Base-by-base conservation (phyloP, 2,113 vertebrate genomes). In the Brienomyrus longianalis region DNA sequence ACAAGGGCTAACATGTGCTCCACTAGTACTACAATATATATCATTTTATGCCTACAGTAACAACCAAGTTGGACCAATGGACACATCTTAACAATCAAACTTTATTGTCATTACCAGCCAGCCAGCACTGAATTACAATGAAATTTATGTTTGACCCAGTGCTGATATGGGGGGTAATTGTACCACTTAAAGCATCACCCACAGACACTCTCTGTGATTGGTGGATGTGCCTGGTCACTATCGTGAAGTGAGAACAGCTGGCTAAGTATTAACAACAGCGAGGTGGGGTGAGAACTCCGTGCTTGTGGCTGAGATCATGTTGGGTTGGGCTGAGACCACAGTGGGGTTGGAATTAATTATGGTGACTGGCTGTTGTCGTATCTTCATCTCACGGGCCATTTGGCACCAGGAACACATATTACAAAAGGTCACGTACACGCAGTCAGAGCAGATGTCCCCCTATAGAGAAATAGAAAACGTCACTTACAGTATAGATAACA, bases 391-490 rank as follows among this genome's bases (percentile, higher is more conserved):
- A 1, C 89, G 88, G 11, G 91, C 90, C 3, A 94, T 90, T 83
- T 94, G 92, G 87, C 92, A 94, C 92, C 92, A 93, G 43, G 89
- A 90, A 50, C 93, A 94, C 23, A 45, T 11, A 19, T 90, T 90
- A 56, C 91, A 93, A 51, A 91, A 90, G 10, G 70, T 92, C 48
- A 90, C 13, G 9, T 91, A 86, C 0, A 92, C n/a, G n/a, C 92
- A 94, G 90, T 94, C 92, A 13, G 62, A 31, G 31, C 51, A 35
- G 70, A 94, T 87, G 23, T 88, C 83, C 7, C 92, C 93, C 93
- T 93, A 88, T 3, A 31, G 31, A 74, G 27, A 74, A 74, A 74
- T 2, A 74, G 3, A 74, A 74, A 74, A 35, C 6, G 27, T 35
- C 66, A 74, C 27, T 35, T 74, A 74, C 9, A 35, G 27, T 15